Base-by-base conservation (phyloP, 2,888 invertebrate genomes). In the Erynnis tages region DNA sequence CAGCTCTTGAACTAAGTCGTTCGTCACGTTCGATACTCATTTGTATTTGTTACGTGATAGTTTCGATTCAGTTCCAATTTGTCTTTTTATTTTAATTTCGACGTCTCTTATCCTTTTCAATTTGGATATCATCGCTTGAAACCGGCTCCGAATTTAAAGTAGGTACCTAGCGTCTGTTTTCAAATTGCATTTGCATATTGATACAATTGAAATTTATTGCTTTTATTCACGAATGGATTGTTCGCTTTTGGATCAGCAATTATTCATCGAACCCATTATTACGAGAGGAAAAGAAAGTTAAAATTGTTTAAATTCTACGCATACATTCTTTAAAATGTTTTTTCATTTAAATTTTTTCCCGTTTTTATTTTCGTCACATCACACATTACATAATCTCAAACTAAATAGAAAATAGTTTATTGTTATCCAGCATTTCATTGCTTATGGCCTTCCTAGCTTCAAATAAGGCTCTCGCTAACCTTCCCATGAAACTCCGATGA, bases 21-120 rank as follows among this genome's bases (percentile, higher is more conserved):
- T n/a, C 41, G 41, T 41, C 49, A 49, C 49, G 49, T 49, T 32
- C 41, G 19, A 25, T 19, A 41, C 41, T 41, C 41, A 49, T 49
- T 49, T 49, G 34, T 49, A 41, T 40, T 41, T 49, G 41, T 41
- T 50, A 50, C 49, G 49, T 43, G 49, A 37, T 43, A 43, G 34
- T 43, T 50, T 50, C 43, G 21, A 43, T 50, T 29, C 48, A 17
- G 21, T 43, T 29, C 29, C 43, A 37, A 35, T 50, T 43, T 37
- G 43, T 35, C 35, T 50, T 50, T 50, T 44, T 27, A 4, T 44
- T 49, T 34, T 44, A 29, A 43, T 29, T 52, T 43, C 30, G 19
- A 10, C 44, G 19, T 16, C 27, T 17, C 35, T 50, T 50, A 50
- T 43, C 27, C 35, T 35, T 50, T 50, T 50, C 41, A 50, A 50